A percentile compares a stretch with the other conserved stretches of the same genome.
phyloP scores from a whole-genome alignment of 2,113 vertebrate genomes.

The Phrynocephalus versicolor region DNA sequence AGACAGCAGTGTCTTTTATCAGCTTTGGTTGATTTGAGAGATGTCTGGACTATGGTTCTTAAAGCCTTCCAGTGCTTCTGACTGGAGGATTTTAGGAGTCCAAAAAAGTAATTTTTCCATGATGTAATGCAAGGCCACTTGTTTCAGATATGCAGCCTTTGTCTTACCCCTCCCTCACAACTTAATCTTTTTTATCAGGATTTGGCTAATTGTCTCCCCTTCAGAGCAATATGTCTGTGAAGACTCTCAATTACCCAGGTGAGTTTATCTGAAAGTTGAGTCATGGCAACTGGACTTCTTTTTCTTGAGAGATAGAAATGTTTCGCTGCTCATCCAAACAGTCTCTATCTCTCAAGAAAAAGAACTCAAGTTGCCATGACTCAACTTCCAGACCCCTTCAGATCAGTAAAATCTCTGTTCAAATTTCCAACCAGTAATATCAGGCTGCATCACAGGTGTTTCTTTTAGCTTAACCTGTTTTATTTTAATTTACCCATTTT shows the following conservation, averaged over 20 bases:
- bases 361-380: too few relatives aligned
- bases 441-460: slow-evolving; percentile 37
- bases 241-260: too few relatives aligned
- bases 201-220: slow-evolving; percentile 38
- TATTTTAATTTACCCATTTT: slow-evolving; percentile 44
- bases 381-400: too few relatives aligned
- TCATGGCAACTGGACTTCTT: too few relatives aligned
- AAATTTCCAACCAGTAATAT: slow-evolving; percentile 38
- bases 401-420: slow-evolving; percentile 40
- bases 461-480: not conserved
- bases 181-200: slow-evolving; percentile 36
- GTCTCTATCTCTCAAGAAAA: too few relatives aligned
- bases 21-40: not conserved
- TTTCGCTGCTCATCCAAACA: too few relatives aligned
- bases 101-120: too few relatives aligned
- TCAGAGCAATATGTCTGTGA: slow-evolving; percentile 4
- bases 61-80: too few relatives aligned
- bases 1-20: not conserved
- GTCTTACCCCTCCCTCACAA: slow-evolving; percentile 35
- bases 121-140: not conserved
- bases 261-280: too few relatives aligned
- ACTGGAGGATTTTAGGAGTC: too few relatives aligned
- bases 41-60: not conserved
- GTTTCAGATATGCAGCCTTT: slow-evolving; percentile 3
- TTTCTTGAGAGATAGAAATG: too few relatives aligned